A percentile compares a stretch with the other conserved stretches of the same genome.
These are phyloP conservation scores for Gymnothorax reevesii DNA, from an alignment of 2,797 vertebrate genomes.

Conservation along the genomic window DNA sequence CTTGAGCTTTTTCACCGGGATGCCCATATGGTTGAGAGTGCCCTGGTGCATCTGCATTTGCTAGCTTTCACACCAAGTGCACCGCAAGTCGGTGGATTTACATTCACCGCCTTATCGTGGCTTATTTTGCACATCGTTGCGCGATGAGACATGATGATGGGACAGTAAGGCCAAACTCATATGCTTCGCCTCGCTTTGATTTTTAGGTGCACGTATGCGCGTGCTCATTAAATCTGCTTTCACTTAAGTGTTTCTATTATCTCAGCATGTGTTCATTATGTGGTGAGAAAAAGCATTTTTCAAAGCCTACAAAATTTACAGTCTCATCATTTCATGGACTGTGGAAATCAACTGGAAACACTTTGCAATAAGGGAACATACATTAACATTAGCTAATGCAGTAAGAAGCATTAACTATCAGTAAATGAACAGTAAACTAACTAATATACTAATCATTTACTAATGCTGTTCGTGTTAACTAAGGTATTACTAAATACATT, in stretches of 20 bases:
- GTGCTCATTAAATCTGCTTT: neutral
- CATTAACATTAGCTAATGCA: too few species aligned
- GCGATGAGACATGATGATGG: neutral
- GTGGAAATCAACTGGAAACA: neutral
- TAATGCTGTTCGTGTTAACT: too few species aligned
- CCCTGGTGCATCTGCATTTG: conserved; percentile 35
- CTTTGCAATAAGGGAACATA: too few species aligned
- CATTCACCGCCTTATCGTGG: neutral
- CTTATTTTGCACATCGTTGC: neutral
- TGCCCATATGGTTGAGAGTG: conserved; percentile 48
- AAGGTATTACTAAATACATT: too few species aligned
- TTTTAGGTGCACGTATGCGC: neutral
- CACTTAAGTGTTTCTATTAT: neutral
- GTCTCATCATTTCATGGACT: conserved; percentile 1
- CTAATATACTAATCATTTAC: too few species aligned
- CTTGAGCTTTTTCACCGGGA: conserved; percentile 49
- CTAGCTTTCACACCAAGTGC: neutral
- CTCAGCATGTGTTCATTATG: neutral
- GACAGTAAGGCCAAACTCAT: neutral
- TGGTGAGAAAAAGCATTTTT: neutral
- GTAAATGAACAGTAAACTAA: too few species aligned
- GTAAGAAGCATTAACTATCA: too few species aligned
- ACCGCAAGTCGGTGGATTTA: conserved; percentile 35
- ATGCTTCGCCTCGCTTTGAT: neutral
- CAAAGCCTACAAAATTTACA: neutral